Evolutionary conservation across 2,888 invertebrate species (phyloP), one percentile per base, ranked within the genome.

Genomic region (Capitulum mitella): DNA sequence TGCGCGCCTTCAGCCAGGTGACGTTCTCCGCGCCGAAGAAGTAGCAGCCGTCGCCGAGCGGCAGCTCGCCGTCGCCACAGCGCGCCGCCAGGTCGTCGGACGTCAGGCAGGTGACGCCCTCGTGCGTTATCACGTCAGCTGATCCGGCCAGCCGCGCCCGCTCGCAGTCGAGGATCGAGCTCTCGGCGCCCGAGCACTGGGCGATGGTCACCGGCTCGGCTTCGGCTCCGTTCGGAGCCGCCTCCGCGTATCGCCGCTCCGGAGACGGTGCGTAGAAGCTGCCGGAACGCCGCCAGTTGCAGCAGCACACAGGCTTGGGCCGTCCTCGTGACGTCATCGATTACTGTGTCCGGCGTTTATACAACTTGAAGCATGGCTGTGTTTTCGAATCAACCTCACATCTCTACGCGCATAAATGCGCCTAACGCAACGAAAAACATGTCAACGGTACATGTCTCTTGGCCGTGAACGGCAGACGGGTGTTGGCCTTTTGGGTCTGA

Each of bases 1-100:
- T 19, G 12, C 29, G 29, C 8, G 75, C 75, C 29, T 75, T 75
- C n/a, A 75, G 46, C 12, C 75, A n/a, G 75, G 75, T 75, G 14
- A n/a, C 29, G 16, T 14, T 12, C 46, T 46, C 16, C 16, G 1
- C 26, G 43, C 75, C 43, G 75, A 75, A 16, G 29, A 14, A 43
- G 46, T 43, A 75, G 46, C 75, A 75, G 75, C 29, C 14, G 43
- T 75, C 75, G 26, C 75, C 75, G 46, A 75, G n/a, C 43, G 75
- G 75, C 75, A 75, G n/a, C 46, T 75, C 43, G 75, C 43, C n/a
- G n/a, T 8, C 12, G 43, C 29, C 29, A 19, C 75, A 75, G 75
- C 75, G 75, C 26, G 10, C 16, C 43, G n/a, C 3, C 12, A 75
- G 75, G 75, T 75, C 75, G n/a, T 75, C 75, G n/a, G 43, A 26